Evolutionary conservation across 1,140 invertebrate genomes (phyloP).

Genomic region (Rhyacophila brunnea): DNA sequence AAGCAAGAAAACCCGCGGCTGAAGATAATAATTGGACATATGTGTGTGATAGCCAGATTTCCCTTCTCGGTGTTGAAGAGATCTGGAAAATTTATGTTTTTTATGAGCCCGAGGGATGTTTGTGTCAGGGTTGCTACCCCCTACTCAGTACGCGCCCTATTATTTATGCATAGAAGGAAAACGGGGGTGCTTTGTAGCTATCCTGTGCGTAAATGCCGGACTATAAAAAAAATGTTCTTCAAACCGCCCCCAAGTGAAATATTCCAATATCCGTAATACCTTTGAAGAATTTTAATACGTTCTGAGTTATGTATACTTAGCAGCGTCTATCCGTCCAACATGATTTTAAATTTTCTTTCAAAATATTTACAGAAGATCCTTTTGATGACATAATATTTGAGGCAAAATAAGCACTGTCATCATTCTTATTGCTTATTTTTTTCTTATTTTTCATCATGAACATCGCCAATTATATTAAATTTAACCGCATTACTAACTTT

Average conservation of each 20-base stretch:
- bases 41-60: slow-evolving; percentile 1
- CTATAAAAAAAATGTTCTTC: neutral
- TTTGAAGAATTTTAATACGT: neutral
- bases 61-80: neutral
- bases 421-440: too few species aligned
- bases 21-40: neutral
- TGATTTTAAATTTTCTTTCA: too few species aligned
- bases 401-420: too few species aligned
- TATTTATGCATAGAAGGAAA: slow-evolving; percentile 5
- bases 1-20: too few species aligned
- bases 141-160: neutral
- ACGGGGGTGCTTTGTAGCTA: neutral
- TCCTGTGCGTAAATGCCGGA: neutral
- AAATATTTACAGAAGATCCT: too few species aligned
- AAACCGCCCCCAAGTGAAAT: too few species aligned
- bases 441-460: too few species aligned
- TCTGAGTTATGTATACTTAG: too few species aligned
- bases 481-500: too few species aligned
- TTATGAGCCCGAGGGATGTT: slow-evolving; percentile 2
- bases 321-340: too few species aligned
- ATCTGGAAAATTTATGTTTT: neutral
- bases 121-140: neutral
- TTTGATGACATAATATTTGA: too few species aligned
- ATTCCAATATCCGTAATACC: neutral
- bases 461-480: too few species aligned